phyloP scores from a whole-genome alignment of 2,797 vertebrate genomes.

The Arnoldichthys spilopterus region DNA sequence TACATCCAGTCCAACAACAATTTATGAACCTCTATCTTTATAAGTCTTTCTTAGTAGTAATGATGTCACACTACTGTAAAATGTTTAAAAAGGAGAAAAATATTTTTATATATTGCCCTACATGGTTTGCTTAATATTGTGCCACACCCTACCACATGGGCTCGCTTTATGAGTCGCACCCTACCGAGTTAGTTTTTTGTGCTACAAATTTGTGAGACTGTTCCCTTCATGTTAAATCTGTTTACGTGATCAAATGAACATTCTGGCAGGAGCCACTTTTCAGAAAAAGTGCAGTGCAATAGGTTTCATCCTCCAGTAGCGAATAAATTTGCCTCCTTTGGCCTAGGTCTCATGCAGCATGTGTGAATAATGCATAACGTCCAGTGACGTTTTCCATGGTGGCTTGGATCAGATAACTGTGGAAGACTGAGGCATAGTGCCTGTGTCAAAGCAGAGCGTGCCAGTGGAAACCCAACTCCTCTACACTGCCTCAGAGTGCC shows the following conservation, averaged over 20 bases:
- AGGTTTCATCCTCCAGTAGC: neutral
- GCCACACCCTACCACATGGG: neutral
- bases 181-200: neutral
- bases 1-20: too few relatives aligned
- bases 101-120: too few relatives aligned
- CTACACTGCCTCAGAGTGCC: slow-evolving; percentile 41
- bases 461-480: slow-evolving; percentile 56
- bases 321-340: neutral
- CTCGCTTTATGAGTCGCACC: too few relatives aligned
- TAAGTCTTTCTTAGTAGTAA: too few relatives aligned
- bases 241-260: neutral
- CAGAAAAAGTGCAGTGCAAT: neutral
- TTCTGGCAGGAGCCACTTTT: neutral
- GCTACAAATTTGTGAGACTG: neutral
- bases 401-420: slow-evolving; percentile 50
- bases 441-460: slow-evolving; percentile 55
- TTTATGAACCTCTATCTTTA: too few relatives aligned
- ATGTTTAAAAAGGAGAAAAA: too few relatives aligned
- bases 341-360: slow-evolving; percentile 13
- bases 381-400: slow-evolving; percentile 21
- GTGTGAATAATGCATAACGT: slow-evolving; percentile 13
- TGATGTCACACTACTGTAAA: too few relatives aligned
- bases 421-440: slow-evolving; percentile 36
- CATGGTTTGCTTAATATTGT: neutral
- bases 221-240: neutral